A percentile compares a stretch with the other conserved stretches of the same genome.
phyloP scores from a whole-genome alignment of 2,888 invertebrate species.

The Tenodera sinensis region DNA sequence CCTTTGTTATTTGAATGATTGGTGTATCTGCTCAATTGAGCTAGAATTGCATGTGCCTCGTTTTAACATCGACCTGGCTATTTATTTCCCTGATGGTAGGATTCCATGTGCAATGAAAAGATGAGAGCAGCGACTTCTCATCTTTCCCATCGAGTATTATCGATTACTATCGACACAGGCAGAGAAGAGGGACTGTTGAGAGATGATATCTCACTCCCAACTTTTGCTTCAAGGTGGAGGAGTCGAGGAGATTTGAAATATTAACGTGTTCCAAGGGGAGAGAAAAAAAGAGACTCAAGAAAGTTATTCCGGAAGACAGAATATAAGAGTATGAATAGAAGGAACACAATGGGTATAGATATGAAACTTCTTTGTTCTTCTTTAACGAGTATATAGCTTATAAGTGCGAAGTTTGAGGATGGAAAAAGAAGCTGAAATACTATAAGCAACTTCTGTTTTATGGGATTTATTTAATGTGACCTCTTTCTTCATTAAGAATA shows the following conservation, averaged over 20 bases:
- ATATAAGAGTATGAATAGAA: not conserved
- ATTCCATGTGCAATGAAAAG: not conserved
- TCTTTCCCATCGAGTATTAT: not conserved
- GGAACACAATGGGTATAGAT: not conserved
- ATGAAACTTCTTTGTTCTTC: not conserved
- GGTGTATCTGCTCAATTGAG: too few species aligned
- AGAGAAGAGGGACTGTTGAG: not conserved
- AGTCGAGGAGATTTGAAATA: not conserved
- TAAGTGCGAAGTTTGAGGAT: not conserved
- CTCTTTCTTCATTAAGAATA: too few species aligned
- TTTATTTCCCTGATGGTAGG: not conserved
- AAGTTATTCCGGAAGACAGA: not conserved
- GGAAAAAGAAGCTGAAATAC: not conserved
- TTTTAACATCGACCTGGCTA: not conserved
- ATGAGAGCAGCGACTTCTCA: not conserved
- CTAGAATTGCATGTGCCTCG: not conserved
- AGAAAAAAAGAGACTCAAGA: not conserved
- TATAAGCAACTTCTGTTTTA: not conserved
- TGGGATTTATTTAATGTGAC: too few species aligned
- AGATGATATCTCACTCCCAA: not conserved
- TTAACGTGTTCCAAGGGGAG: not conserved
- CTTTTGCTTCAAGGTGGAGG: not conserved
- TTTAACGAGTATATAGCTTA: not conserved
- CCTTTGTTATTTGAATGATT: too few species aligned
- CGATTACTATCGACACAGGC: not conserved